Base-by-base conservation (phyloP, 2,888 invertebrate species). In the Julus scandinavius region DNA sequence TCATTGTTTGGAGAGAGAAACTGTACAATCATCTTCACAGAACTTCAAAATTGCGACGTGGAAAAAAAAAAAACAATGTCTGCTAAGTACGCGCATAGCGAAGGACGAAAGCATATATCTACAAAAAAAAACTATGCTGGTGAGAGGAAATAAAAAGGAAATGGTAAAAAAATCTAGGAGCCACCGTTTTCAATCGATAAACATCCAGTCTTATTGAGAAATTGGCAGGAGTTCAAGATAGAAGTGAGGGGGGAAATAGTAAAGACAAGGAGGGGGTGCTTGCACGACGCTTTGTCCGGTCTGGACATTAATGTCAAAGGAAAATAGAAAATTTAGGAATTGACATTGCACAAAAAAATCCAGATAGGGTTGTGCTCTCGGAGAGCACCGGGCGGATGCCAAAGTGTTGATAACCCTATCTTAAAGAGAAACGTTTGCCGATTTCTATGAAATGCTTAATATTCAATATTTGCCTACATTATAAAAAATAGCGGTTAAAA, bases 1-100 rank as follows among this genome's bases (percentile, higher is more conserved):
- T 72, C 72, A 72, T 72, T 72, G 72, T 72, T 72, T 72, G 72
- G 72, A 72, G 72, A 72, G 72, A 72, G 72, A 72, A 72, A 72
- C 72, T 72, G 72, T 72, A 72, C 72, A 72, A 72, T 72, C 72
- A 72, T 72, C 72, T 72, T n/a, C 72, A 3, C 0, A 72, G 72
- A 72, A 72, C 72, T 72, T 72, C 29, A 72, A 72, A 72, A 72
- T 72, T 72, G 72, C 72, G 29, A 72, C 29, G 72, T 7, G 29
- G 20, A 29, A 29, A 29, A 29, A 29, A 29, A 29, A 72, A 72
- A 72, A 72, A 72, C 72, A 72, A n/a, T 72, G 72, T 72, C 72
- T 72, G 72, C 29, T 72, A 72, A 72, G 72, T n/a, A 72, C 29
- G 72, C 13, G 72, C 72, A 29, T 72, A 11, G 5, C 17, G 72